These are phyloP conservation scores for Halcyon senegalensis DNA, from an alignment of 2,113 vertebrate species.

Conservation along the genomic window DNA sequence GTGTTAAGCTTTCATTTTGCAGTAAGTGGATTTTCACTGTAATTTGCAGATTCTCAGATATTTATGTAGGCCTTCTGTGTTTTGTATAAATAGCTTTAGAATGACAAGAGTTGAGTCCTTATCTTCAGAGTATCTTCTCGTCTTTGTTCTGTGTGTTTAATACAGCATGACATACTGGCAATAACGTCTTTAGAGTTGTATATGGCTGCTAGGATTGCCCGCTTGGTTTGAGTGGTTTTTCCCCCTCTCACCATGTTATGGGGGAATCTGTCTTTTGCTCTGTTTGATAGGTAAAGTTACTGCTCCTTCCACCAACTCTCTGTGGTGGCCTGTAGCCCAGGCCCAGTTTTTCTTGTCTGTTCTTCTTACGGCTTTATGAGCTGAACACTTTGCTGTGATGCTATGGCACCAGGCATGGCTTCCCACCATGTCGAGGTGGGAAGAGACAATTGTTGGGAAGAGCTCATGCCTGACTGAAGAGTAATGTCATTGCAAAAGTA, in stretches of 20 bases:
- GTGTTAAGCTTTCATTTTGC: not conserved
- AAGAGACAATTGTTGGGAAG: fast-evolving
- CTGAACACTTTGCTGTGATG: not conserved
- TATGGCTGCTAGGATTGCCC: not conserved
- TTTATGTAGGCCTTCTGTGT: not conserved
- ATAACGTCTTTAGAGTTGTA: not conserved
- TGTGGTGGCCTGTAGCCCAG: not conserved
- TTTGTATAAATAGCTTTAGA: not conserved
- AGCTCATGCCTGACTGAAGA: not conserved
- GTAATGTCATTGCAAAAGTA: not conserved
- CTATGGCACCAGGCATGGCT: not conserved
- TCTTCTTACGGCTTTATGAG: not conserved
- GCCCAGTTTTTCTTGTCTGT: not conserved
- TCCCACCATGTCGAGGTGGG: not conserved
- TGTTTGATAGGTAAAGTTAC: not conserved
- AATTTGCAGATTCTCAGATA: not conserved
- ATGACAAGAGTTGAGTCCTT: not conserved
- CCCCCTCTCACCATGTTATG: not conserved
- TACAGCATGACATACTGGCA: not conserved
- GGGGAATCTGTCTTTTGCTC: not conserved
- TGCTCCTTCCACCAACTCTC: not conserved
- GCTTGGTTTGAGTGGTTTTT: not conserved
- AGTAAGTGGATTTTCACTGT: not conserved
- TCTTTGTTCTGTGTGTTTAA: not conserved
- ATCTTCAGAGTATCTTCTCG: not conserved